Conservation (phyloP, 2,888 invertebrate genomes). For the Eurytoma adleriae region DNA sequence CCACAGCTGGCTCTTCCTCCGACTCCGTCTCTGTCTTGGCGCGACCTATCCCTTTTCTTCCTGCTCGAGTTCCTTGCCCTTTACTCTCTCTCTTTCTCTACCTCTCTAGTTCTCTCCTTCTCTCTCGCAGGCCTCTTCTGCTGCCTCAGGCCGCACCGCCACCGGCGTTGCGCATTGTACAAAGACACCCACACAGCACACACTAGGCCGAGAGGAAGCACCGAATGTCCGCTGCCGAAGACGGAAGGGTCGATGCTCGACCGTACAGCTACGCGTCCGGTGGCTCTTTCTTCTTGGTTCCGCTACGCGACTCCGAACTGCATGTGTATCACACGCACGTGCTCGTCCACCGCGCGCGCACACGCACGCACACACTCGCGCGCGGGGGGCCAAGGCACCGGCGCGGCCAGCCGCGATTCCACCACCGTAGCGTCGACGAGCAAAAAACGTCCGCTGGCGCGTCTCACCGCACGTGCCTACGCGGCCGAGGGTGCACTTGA, state of each 20-base stretch:
- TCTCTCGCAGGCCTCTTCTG: neutral
- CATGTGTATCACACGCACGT: neutral
- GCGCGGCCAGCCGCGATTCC: neutral
- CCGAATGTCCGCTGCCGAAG: neutral
- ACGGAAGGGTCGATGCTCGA: no score
- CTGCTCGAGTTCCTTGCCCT: neutral
- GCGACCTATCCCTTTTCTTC: neutral
- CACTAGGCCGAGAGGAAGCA: neutral
- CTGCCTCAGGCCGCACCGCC: neutral
- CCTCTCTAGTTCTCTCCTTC: neutral
- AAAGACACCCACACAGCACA: no score
- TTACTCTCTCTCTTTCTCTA: neutral
- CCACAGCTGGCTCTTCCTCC: no score
- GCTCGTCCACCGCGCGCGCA: neutral
- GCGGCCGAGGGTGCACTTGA: no score
- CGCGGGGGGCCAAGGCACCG: neutral
- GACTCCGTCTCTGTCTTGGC: neutral
- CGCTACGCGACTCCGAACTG: neutral
- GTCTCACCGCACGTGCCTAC: no score
- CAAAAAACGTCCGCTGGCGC: no score
- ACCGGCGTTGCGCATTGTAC: neutral
- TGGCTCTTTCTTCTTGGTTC: slow-evolving; percentile 5
- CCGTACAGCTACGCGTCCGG: neutral
- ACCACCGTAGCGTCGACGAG: neutral
- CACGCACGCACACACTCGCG: neutral